Base-by-base conservation (phyloP, 1,140 invertebrate species). In the Rhyacophila brunnea region DNA sequence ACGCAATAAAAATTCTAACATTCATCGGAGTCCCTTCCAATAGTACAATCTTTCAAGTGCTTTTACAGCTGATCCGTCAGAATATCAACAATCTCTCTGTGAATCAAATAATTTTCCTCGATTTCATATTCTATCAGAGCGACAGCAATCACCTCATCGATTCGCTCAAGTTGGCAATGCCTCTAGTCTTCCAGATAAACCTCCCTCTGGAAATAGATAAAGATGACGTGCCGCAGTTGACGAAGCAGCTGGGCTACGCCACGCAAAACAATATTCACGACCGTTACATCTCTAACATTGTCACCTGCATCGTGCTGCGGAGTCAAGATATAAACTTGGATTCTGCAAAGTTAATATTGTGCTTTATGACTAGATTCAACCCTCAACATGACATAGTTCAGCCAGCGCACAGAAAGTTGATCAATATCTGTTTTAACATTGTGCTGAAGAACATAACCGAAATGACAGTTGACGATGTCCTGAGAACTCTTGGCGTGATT, bases 111-210 rank as follows among this genome's bases (percentile, higher is more conserved):
- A 80, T 81, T 47, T 85, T 83, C 67, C 46, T 86, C 13, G 72
- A 84, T 63, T 83, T 80, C 68, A 57, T 87, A 19, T 65, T 88
- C 1, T 71, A 70, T 9, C 68, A 74, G 44, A 68, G 74, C 13
- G 28, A 71, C 42, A 45, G 23, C 6, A 81, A 79, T 35, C 81
- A 85, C 62, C 69, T 88, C 13, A 73, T 80, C 0, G 78, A 85
- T 46, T 84, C 84, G 1, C 61, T 88, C 4, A 73, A 76, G 59
- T 69, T 82, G 6, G 85, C 86, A 4, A 56, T 88, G 14, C 84
- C 85, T 0, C 66, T 85, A 11, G 80, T 83, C 1, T 87, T 87
- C 68, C 80, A 86, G 68, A 75, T 81, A 3, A 77, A 83, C 57
- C 45, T 87, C 9, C 69, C 75, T 10, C 55, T 71, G 9, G 79